Conservation (phyloP, 2,888 invertebrate species). For the Nomada ferruginata region DNA sequence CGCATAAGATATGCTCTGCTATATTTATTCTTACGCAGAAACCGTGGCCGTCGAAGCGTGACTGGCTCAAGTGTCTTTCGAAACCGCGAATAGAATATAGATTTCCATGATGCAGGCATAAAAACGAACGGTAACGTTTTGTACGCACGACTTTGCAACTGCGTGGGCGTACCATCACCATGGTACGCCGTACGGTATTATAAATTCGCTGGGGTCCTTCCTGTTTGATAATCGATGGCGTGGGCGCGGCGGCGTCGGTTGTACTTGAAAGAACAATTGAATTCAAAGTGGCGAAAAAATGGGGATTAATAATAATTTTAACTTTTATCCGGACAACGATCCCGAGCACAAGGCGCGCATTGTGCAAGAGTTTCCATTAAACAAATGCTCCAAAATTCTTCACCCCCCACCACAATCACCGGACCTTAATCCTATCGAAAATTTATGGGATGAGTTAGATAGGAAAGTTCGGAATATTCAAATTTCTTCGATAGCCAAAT, state of each 20-base stretch:
- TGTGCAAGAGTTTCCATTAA: too few species aligned
- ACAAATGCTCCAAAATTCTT: not conserved
- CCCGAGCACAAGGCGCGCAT: too few species aligned
- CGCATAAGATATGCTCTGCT: constrained; percentile 39
- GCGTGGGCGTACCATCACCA: constrained; percentile 48
- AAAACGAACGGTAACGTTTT: constrained; percentile 49
- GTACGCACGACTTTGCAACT: constrained; percentile 6
- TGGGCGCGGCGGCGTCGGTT: too few species aligned
- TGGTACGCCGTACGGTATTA: constrained; percentile 3
- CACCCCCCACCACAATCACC: not conserved
- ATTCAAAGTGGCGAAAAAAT: not conserved
- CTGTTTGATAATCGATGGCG: not conserved
- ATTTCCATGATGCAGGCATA: constrained; percentile 50
- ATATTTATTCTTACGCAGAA: constrained; percentile 56
- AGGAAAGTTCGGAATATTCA: not conserved
- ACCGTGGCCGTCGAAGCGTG: constrained; percentile 65
- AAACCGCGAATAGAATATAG: constrained; percentile 66
- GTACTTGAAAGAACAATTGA: not conserved
- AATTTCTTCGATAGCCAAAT: not conserved
- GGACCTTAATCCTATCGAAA: not conserved
- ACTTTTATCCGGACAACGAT: too few species aligned
- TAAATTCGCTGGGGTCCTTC: constrained; percentile 22
- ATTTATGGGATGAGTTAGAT: not conserved
- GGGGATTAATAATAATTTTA: not conserved
- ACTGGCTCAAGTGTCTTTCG: constrained; percentile 67